Conservation (phyloP, 2,113 vertebrate species). For the Spea multiplicata region DNA sequence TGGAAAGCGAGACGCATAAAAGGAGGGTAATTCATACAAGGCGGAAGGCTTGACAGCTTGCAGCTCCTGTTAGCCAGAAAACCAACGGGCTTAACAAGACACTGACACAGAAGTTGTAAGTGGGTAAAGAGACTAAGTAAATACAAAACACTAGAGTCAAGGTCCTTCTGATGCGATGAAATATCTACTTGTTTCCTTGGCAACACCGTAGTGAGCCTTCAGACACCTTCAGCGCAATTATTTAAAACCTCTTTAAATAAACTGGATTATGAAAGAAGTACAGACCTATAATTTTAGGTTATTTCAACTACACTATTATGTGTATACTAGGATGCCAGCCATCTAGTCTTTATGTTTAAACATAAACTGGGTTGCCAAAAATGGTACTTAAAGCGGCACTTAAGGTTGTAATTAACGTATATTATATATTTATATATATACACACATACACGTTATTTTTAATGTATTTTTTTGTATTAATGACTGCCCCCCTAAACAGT, state of each 20-base stretch:
- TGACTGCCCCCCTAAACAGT: too few species aligned
- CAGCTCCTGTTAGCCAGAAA: background rate
- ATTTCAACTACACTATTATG: too few species aligned
- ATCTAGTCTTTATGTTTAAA: too few species aligned
- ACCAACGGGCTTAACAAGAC: background rate
- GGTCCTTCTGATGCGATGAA: conserved; percentile 14
- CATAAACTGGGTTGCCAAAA: too few species aligned
- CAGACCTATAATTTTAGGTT: too few species aligned
- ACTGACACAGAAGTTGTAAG: conserved; percentile 1
- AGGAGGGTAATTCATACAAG: background rate
- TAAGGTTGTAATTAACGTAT: too few species aligned
- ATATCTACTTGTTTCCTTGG: conserved; percentile 22
- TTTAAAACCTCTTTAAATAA: conserved; percentile 1
- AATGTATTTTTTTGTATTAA: too few species aligned
- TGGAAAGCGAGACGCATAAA: background rate
- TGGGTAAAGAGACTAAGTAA: conserved; percentile 8
- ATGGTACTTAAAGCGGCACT: too few species aligned
- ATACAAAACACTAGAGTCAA: conserved; percentile 14
- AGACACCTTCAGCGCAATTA: background rate
- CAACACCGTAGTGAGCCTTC: background rate
- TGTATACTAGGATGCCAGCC: too few species aligned
- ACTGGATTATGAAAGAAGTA: background rate
- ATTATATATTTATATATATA: too few species aligned
- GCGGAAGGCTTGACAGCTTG: background rate
- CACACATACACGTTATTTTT: too few species aligned